Evolutionary conservation across 2,113 vertebrate species (phyloP), one percentile per base, ranked within the genome.

Genomic region (Chaetops frenatus): DNA sequence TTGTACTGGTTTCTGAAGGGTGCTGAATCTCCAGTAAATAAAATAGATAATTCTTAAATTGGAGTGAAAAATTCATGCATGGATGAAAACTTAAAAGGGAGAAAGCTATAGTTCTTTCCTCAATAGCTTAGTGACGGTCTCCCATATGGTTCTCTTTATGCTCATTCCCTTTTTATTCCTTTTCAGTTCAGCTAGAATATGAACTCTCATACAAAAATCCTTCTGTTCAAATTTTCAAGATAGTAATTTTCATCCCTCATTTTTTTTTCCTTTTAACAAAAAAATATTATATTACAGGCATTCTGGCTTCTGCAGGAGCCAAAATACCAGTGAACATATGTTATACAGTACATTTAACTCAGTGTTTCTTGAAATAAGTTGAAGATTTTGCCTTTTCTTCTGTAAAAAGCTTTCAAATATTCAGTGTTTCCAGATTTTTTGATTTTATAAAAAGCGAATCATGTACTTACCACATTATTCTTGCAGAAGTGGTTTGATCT

Each of bases 351-450:
- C 58, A 35, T 81, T 58, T 91, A 92, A 91, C 29, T 74, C 44
- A 7, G 8, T 64, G 33, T 79, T 88, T 94, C 87, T 92, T 92
- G 88, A 95, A 95, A 92, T 76, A 91, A 87, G 51, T 17, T 81
- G 45, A 94, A 81, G 17, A 27, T 86, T 90, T 50, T 64, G 19
- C 22, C 67, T 64, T 84, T 67, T 69, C 23, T 31, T 79, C 22
- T 65, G 25, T 40, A 69, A 48, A 92, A 89, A 79, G 5, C 61
- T 89, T 86, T 71, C 33, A 89, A 51, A 89, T 61, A 25, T 53
- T 89, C 61, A 22, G 4, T 35, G 11, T 48, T 95, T 56, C 13
- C 53, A 81, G 33, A 11, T 58, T 66, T 92, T 88, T 88, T 93
- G 6, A 61, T 42, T 29, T 57, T 88, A 89, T 82, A 88, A 85